These are phyloP conservation scores for Araneus ventricosus DNA, from an alignment of 1,140 invertebrate genomes.

Conservation along the genomic window DNA sequence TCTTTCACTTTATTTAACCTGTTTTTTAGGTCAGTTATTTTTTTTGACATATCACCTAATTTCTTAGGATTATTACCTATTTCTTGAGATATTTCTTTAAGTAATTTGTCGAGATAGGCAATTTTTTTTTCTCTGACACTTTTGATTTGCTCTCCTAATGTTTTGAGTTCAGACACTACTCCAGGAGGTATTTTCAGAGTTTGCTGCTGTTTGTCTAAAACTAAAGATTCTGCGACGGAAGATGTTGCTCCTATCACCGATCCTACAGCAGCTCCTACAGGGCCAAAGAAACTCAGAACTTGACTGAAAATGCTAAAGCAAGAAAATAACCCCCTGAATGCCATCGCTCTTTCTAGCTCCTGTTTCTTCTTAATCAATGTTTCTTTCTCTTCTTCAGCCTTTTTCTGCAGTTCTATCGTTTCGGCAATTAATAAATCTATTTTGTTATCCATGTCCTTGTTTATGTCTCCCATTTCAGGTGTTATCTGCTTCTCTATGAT, in stretches of 20 bases:
- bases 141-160: not conserved
- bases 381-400: not conserved
- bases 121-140: not conserved
- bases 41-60: not conserved
- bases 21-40: not conserved
- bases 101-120: not conserved
- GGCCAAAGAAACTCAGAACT: not conserved
- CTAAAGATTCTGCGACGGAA: slow-evolving; percentile 36
- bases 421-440: slow-evolving; percentile 17
- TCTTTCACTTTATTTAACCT: not conserved
- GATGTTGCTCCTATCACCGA: not conserved
- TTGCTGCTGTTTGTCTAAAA: not conserved
- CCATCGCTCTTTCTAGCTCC: not conserved
- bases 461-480: not conserved
- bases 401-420: not conserved
- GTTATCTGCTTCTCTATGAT: not conserved
- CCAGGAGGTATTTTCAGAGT: not conserved
- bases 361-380: not conserved
- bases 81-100: not conserved
- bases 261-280: not conserved
- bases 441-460: not conserved
- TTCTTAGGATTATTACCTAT: not conserved
- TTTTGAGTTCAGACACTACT: not conserved
- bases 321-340: not conserved
- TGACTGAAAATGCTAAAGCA: not conserved